phyloP scores from a whole-genome alignment of 2,888 invertebrate genomes.

The Panopea generosa region DNA sequence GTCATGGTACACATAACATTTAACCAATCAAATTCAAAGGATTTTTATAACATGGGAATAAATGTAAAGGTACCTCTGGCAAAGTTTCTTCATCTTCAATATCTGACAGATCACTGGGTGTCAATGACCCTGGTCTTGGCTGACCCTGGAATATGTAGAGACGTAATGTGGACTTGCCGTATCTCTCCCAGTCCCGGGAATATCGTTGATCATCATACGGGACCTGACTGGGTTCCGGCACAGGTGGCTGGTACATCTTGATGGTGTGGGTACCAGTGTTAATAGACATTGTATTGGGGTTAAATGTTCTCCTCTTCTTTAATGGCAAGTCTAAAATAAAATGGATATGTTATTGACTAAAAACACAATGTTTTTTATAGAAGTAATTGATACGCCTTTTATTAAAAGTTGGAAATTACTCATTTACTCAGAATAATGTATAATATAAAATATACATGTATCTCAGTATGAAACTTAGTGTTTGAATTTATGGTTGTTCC shows the following conservation, averaged over 20 bases:
- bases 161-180: conserved; percentile 77
- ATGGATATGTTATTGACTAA: too few species aligned
- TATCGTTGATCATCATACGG: conserved; percentile 70
- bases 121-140: conserved; percentile 82
- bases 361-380: too few species aligned
- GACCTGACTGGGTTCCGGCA: conserved; percentile 76
- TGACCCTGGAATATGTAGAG: conserved; percentile 80
- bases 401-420: too few species aligned
- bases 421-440: too few species aligned
- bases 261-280: conserved; percentile 80
- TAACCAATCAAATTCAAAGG: too few species aligned
- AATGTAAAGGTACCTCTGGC: conserved; percentile 81
- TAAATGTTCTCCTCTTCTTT: conserved; percentile 70
- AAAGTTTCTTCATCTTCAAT: conserved; percentile 79
- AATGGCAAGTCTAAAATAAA: conserved; percentile 67
- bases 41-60: too few species aligned
- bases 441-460: too few species aligned
- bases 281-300: conserved; percentile 74
- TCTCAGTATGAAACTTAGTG: too few species aligned
- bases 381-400: too few species aligned
- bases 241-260: conserved; percentile 79
- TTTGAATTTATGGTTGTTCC: too few species aligned
- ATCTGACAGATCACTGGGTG: conserved; percentile 82
- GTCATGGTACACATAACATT: too few species aligned
- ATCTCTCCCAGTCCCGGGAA: conserved; percentile 71